Evolutionary conservation across 2,113 vertebrate genomes (phyloP).

Genomic region (Ceyx melanurus): DNA sequence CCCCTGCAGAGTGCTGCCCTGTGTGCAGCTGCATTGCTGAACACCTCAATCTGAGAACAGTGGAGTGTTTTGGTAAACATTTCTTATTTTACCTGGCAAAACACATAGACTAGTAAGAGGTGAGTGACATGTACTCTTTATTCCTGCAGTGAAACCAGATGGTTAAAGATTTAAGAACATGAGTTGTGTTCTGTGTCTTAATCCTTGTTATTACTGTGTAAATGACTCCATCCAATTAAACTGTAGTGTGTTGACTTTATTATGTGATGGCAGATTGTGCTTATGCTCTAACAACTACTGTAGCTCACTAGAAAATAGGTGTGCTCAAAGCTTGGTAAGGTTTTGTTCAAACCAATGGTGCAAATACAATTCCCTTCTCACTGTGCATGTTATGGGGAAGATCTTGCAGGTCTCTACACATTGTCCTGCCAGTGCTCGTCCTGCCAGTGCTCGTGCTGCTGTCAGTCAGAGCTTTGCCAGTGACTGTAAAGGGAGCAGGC

Average conservation of each 20-base stretch:
- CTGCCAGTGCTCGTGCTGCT: background rate
- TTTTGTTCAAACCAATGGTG: background rate
- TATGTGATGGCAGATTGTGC: conserved; percentile 31
- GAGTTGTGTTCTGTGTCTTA: conserved; percentile 32
- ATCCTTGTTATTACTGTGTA: conserved; percentile 55
- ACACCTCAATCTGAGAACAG: background rate
- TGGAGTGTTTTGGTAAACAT: background rate
- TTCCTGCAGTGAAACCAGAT: conserved; percentile 49
- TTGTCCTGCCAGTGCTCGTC: background rate
- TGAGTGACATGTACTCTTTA: background rate
- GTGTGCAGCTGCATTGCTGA: background rate
- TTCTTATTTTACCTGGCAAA: conserved; percentile 31
- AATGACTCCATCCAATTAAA: conserved; percentile 67
- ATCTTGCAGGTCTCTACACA: background rate
- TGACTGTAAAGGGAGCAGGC: background rate
- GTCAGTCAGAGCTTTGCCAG: background rate
- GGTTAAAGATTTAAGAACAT: conserved; percentile 47
- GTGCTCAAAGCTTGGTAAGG: conserved; percentile 10
- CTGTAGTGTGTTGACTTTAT: conserved; percentile 63
- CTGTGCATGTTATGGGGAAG: background rate
- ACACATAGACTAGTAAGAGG: background rate
- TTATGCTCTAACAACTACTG: conserved; percentile 35
- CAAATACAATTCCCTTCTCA: conserved; percentile 1
- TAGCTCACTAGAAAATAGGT: conserved; percentile 46
- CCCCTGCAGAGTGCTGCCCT: background rate